phyloP scores from a whole-genome alignment of 2,113 vertebrate genomes.

The Etheostoma spectabile region DNA sequence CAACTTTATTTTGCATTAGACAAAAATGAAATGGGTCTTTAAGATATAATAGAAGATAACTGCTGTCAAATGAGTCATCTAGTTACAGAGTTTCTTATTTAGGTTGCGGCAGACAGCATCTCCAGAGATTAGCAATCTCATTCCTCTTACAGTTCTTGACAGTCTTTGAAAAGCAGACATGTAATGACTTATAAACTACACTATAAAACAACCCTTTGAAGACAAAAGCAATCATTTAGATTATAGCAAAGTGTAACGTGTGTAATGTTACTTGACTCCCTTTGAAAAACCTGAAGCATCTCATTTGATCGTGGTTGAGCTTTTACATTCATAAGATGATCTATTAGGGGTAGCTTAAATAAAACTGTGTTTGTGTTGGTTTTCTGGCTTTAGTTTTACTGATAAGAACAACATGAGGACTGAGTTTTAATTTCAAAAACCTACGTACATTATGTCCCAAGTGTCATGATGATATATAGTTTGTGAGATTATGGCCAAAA shows the following conservation, averaged over 20 bases:
- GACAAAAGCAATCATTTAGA: neutral
- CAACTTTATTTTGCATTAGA: neutral
- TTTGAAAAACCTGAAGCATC: neutral
- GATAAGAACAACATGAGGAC: neutral
- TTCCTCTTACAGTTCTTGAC: slow-evolving; percentile 2
- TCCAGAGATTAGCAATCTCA: neutral
- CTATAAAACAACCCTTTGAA: neutral
- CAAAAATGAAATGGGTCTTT: slow-evolving; percentile 5
- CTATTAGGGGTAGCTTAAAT: neutral
- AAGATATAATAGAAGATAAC: neutral
- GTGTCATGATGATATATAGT: slow-evolving; percentile 33
- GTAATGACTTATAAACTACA: neutral
- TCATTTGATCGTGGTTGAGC: neutral
- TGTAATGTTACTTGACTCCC: neutral
- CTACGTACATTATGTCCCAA: slow-evolving; percentile 15
- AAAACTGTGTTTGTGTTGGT: slow-evolving; percentile 7
- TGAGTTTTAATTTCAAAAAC: slow-evolving; percentile 29
- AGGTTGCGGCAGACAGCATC: neutral
- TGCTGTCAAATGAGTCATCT: slow-evolving; percentile 24
- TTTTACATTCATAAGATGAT: neutral
- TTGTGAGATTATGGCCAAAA: slow-evolving; percentile 14
- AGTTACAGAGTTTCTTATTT: neutral
- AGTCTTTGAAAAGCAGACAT: neutral
- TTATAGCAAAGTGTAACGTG: neutral
- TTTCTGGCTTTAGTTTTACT: neutral